Conservation (phyloP, 2,888 invertebrate genomes). For the Osedax frankpressi region DNA sequence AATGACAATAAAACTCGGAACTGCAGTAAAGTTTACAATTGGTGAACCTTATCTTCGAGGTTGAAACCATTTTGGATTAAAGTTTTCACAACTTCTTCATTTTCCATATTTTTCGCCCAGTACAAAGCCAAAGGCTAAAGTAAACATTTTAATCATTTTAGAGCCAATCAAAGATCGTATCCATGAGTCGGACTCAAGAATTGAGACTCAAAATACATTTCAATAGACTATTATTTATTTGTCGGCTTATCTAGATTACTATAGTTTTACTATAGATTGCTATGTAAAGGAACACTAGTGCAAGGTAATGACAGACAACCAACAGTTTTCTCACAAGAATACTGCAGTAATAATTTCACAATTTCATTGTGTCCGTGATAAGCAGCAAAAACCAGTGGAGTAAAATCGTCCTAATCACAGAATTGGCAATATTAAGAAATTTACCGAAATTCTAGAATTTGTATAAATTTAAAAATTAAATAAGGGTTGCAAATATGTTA, state of each 20-base stretch:
- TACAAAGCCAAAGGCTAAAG: slow-evolving; percentile 33
- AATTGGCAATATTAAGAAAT: background rate
- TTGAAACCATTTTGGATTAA: background rate
- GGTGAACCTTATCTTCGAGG: background rate
- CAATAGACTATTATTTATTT: no score
- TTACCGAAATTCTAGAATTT: no score
- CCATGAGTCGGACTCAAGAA: no score
- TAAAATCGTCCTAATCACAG: slow-evolving; percentile 42
- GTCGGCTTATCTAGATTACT: background rate
- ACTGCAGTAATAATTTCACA: slow-evolving; percentile 23
- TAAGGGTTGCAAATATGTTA: no score
- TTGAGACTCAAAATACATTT: no score
- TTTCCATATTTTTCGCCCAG: slow-evolving; percentile 44
- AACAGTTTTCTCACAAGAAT: background rate
- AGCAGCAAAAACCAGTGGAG: slow-evolving; percentile 44
- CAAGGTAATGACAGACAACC: background rate
- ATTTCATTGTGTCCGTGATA: slow-evolving; percentile 44
- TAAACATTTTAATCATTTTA: background rate
- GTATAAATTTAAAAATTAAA: no score
- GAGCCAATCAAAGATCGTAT: no score
- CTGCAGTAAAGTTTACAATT: background rate
- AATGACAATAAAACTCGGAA: background rate
- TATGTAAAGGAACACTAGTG: no score
- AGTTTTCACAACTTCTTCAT: slow-evolving; percentile 34
- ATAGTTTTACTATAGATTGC: background rate